Evolutionary conservation across 2,888 invertebrate genomes (phyloP).

Genomic region (Choristoneura rosaceana): DNA sequence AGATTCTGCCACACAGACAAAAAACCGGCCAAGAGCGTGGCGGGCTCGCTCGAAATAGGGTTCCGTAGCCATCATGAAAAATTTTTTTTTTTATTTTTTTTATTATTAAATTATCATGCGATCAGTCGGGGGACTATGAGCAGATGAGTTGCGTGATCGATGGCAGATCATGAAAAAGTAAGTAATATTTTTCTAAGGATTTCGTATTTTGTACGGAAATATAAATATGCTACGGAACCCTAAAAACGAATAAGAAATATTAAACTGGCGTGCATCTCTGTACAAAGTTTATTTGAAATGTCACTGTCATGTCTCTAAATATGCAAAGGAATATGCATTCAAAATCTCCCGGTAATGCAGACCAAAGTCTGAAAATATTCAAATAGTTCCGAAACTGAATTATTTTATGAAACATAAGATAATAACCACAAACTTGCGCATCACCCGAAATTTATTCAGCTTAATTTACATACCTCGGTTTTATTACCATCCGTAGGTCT

Average conservation of each 20-base stretch:
- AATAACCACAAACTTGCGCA: constrained; percentile 41
- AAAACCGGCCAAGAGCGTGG: too few relatives aligned
- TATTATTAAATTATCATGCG: too few relatives aligned
- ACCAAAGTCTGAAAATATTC: constrained; percentile 32
- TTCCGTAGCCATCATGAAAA: too few relatives aligned
- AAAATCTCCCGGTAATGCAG: constrained; percentile 31
- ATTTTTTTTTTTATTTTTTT: too few relatives aligned
- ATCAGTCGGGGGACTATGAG: too few relatives aligned
- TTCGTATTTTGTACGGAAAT: too few relatives aligned
- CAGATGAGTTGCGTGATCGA: too few relatives aligned
- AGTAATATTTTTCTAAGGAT: too few relatives aligned
- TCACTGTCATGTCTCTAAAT: constrained; percentile 8
- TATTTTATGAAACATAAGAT: constrained; percentile 43
- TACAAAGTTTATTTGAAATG: constrained; percentile 8
- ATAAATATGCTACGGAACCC: too few relatives aligned
- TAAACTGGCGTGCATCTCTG: constrained; percentile 1
- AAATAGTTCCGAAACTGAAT: constrained; percentile 41
- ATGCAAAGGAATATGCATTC: constrained; percentile 25
- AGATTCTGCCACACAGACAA: not conserved
- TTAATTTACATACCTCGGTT: constrained; percentile 39
- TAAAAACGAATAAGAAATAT: not conserved
- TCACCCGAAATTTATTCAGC: constrained; percentile 39
- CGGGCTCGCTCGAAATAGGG: too few relatives aligned
- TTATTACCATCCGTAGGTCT: constrained; percentile 35
- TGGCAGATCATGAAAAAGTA: too few relatives aligned